Evolutionary conservation across 2,888 invertebrate species (phyloP), one percentile per base, ranked within the genome.

Genomic region (Nomada fucata): DNA sequence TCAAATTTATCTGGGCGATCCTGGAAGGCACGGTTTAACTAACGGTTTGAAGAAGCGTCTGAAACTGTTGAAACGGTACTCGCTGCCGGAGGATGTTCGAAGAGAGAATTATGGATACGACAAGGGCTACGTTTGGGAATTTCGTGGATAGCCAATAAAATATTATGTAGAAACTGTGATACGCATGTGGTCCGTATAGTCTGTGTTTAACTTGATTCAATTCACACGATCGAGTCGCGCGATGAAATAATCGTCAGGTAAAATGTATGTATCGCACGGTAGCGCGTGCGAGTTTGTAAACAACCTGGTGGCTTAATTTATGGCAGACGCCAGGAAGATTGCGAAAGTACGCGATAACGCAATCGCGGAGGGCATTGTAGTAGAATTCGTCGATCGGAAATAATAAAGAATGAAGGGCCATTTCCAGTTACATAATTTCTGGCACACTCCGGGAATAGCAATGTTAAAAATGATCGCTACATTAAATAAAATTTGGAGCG

Each of bases 21-120:
- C 96, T 0, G 96, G 96, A 0, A 92, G 96, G 44, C 95, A 96
- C 89, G 95, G 94, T 0, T 89, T 96, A 71, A 95, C 94, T 0
- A 89, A 90, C 0, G 89, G 89, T 61, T 91, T 94, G 57, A 92
- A 92, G 2, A 86, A 90, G 18, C 91, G 92, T 52, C 92, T 95
- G 91, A 89, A 88, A 0, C 89, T 93, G 0, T 77, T 95, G 1
- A 72, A 44, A n/a, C 29, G 9, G 18, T 86, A 87, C 52, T 36
- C 67, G 2, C 64, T 88, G 20, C 75, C 86, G 18, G 77, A 79
- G 11, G 71, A 70, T 10, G 63, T 79, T 9, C 67, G 23, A 11
- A 60, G 52, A 10, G 86, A 84, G 47, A 87, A 87, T 73, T 52
- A 76, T 9, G 79, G 79, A 11, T 88, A 76, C 55, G 52, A 79